Evolutionary conservation across 2,113 vertebrate species (phyloP).

Genomic region (Australoheros scitulus): DNA sequence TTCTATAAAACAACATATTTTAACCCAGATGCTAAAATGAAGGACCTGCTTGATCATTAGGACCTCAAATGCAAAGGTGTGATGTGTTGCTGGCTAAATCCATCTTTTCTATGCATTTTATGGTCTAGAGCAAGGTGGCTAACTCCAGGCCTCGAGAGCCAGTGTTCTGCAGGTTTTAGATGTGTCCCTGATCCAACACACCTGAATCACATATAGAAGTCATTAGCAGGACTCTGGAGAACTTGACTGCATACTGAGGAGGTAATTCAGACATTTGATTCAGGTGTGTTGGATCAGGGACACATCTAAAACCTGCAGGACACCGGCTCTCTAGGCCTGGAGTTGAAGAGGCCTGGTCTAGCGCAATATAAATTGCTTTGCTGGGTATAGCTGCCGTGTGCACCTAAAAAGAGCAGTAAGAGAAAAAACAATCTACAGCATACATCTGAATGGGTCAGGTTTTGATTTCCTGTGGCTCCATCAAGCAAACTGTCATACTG

Average conservation of each 20-base stretch:
- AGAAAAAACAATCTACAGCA: neutral
- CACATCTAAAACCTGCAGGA: too few species aligned
- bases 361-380: too few species aligned
- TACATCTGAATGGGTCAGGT: neutral
- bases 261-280: too few species aligned
- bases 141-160: too few species aligned
- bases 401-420: neutral
- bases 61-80: neutral
- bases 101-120: neutral
- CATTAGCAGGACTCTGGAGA: too few species aligned
- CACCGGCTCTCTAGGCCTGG: too few species aligned
- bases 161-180: too few species aligned
- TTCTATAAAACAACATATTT: neutral
- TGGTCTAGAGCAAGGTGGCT: neutral
- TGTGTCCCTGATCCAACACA: too few species aligned
- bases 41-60: neutral
- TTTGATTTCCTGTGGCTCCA: neutral
- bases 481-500: neutral
- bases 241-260: too few species aligned
- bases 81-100: neutral
- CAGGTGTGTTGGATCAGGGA: too few species aligned
- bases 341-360: too few species aligned
- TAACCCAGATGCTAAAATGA: neutral
- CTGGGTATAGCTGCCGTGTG: neutral
- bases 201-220: too few species aligned